A percentile compares a stretch with the other conserved stretches of the same genome.
These are phyloP conservation scores for Gymnocypris eckloni DNA, from an alignment of 2,797 vertebrate species.

Conservation along the genomic window DNA sequence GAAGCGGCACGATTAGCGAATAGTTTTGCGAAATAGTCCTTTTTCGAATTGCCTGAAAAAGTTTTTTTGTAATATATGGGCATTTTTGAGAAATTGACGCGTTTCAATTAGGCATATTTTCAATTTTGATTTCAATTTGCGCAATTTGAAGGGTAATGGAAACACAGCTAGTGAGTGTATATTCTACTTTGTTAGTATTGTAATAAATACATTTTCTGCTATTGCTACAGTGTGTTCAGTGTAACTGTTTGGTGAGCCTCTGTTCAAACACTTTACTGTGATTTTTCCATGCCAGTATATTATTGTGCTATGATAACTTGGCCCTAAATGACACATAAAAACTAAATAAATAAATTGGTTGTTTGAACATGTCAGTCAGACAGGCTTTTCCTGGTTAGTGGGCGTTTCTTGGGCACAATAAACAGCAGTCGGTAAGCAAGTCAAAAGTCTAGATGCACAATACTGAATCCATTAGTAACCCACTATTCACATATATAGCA, in stretches of 20 bases:
- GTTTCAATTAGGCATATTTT: too few relatives aligned
- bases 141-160: too few relatives aligned
- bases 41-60: neutral
- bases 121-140: too few relatives aligned
- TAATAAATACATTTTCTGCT: neutral
- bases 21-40: neutral
- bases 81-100: neutral
- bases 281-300: neutral
- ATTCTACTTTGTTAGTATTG: neutral
- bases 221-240: neutral
- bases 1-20: neutral
- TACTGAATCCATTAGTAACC: neutral
- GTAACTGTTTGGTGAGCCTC: neutral
- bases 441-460: neutral
- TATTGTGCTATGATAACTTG: neutral
- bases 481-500: neutral
- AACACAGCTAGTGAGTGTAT: neutral
- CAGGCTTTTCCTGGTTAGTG: neutral
- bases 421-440: neutral
- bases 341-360: neutral
- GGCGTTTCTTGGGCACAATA: neutral
- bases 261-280: neutral
- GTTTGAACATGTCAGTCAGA: neutral
- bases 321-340: neutral
- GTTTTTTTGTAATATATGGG: neutral